Evolutionary conservation across 92 coral and sea anemone species (phyloP).

Genomic region (Pocillopora meandrina): DNA sequence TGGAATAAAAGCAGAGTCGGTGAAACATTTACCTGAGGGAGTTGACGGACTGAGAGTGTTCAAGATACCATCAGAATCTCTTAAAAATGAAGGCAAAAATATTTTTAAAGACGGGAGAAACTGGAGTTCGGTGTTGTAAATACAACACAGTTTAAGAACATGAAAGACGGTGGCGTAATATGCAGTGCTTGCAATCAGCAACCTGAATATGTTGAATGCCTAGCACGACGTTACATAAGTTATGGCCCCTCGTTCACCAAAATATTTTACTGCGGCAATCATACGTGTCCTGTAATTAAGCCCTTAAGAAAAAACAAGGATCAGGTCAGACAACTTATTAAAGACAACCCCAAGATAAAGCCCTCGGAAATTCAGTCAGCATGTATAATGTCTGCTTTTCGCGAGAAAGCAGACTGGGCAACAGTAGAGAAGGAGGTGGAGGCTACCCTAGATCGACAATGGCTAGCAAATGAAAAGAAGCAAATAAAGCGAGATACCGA

Average conservation of each 20-base stretch:
- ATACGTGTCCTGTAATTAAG: constrained; percentile 4
- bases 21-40: constrained; percentile 34
- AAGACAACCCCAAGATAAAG: constrained; percentile 48
- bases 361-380: constrained; percentile 58
- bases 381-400: constrained; percentile 39
- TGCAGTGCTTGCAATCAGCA: constrained; percentile 35
- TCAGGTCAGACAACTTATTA: background rate
- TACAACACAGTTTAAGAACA: constrained; percentile 38
- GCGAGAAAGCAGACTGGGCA: constrained; percentile 48
- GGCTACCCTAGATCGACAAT: too few relatives aligned
- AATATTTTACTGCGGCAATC: constrained; percentile 7
- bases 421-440: constrained; percentile 19
- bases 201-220: constrained; percentile 9
- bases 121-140: constrained; percentile 51
- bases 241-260: constrained; percentile 1
- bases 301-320: background rate
- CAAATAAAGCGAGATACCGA: constrained; percentile 48
- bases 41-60: constrained; percentile 35
- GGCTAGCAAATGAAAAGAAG: constrained; percentile 43
- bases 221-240: constrained; percentile 35
- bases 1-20: constrained; percentile 20
- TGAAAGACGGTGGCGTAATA: constrained; percentile 8
- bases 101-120: constrained; percentile 40
- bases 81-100: background rate
- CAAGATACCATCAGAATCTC: background rate